Conservation (phyloP, 2,113 vertebrate genomes). For the Triplophysa siluroides region DNA sequence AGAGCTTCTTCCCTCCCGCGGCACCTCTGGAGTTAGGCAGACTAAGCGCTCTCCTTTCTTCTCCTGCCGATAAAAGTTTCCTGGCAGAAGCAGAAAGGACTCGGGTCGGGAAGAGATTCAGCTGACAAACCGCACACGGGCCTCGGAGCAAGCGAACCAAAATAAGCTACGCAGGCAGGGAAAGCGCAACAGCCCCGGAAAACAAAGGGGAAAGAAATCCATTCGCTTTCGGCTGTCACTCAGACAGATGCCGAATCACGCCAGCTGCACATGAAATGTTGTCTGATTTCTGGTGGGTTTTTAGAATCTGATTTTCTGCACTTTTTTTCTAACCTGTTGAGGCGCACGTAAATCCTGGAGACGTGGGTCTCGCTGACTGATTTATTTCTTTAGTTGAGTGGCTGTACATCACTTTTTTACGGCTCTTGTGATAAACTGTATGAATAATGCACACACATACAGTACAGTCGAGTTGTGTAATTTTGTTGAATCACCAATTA, state of each 20-base stretch:
- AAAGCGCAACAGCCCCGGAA: constrained; percentile 1
- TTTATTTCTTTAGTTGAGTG: neutral
- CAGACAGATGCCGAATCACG: constrained; percentile 17
- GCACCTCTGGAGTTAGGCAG: constrained; percentile 35
- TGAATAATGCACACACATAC: neutral
- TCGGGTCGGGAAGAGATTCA: constrained; percentile 27
- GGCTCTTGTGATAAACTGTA: neutral
- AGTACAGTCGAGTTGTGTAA: neutral
- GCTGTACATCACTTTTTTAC: constrained; percentile 1
- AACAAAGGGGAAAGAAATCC: constrained; percentile 23
- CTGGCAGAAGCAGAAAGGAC: constrained; percentile 48
- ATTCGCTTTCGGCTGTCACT: constrained; percentile 17
- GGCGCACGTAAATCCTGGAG: neutral
- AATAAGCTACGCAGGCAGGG: constrained; percentile 22
- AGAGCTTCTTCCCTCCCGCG: constrained; percentile 8
- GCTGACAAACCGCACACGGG: constrained; percentile 34
- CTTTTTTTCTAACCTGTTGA: constrained; percentile 33
- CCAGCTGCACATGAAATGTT: constrained; percentile 11
- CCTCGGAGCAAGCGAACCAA: constrained; percentile 38
- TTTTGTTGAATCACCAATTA: constrained; percentile 15
- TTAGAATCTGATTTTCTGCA: constrained; percentile 7
- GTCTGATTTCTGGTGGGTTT: constrained; percentile 1
- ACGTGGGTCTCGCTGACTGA: neutral
- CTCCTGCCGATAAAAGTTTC: constrained; percentile 40
- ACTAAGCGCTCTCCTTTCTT: constrained; percentile 43